A percentile compares a stretch with the other conserved stretches of the same genome.
phyloP scores from a whole-genome alignment of 2,797 vertebrate species.

The Danio aesculapii region DNA sequence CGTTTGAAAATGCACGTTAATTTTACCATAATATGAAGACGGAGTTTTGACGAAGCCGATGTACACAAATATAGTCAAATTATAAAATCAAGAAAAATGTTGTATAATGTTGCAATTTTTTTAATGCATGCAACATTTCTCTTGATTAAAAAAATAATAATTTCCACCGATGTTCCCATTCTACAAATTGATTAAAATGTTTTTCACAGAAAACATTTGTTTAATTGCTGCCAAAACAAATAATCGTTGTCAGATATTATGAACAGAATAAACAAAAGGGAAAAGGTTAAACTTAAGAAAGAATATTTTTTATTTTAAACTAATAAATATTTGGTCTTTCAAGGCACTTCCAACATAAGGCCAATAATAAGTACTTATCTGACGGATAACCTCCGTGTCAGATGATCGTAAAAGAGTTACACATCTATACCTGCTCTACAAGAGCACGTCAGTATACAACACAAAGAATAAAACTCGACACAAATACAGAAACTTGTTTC shows the following conservation, averaged over 20 bases:
- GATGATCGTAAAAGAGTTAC: slow-evolving; percentile 27
- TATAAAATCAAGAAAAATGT: too few relatives aligned
- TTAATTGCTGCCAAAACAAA: too few relatives aligned
- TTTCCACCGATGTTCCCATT: too few relatives aligned
- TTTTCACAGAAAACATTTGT: too few relatives aligned
- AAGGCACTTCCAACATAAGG: slow-evolving; percentile 77
- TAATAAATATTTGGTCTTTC: slow-evolving; percentile 71
- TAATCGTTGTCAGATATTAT: neutral
- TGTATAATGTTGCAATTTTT: too few relatives aligned
- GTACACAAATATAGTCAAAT: too few relatives aligned
- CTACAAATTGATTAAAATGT: too few relatives aligned
- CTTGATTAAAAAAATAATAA: too few relatives aligned
- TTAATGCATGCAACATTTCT: too few relatives aligned
- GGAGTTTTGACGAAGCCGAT: too few relatives aligned
- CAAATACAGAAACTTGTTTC: slow-evolving; percentile 4
- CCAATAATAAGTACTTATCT: slow-evolving; percentile 79
- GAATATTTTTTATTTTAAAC: slow-evolving; percentile 61
- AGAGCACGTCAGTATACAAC: slow-evolving; percentile 53
- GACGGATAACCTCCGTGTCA: slow-evolving; percentile 57
- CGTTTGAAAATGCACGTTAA: too few relatives aligned
- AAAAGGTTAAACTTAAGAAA: slow-evolving; percentile 51
- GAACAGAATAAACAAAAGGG: neutral
- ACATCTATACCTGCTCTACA: slow-evolving; percentile 58
- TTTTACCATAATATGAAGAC: too few relatives aligned
- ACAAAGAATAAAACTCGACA: slow-evolving; percentile 20